Base-by-base conservation (phyloP, 1,140 invertebrate species). In the Eupristina koningsbergeri region DNA sequence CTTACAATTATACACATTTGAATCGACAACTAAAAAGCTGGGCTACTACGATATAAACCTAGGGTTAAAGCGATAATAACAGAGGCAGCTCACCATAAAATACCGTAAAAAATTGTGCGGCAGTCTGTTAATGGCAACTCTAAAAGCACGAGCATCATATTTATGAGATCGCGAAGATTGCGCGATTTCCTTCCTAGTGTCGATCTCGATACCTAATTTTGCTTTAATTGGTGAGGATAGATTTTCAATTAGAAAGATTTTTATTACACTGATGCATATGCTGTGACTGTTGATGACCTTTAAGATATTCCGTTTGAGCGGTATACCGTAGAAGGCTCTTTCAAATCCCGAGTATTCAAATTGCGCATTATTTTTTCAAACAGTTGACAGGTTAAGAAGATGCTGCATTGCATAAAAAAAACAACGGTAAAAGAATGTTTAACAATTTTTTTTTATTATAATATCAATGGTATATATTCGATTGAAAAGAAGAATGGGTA, bases 1-100 rank as follows among this genome's bases (percentile, higher is more conserved):
- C 47, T 31, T 22, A n/a, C 78, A 71, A 80, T 80, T 80, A 80
- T 47, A 69, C 61, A 15, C 29, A 39, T 41, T 58, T 47, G 75
- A 39, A 45, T 74, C 73, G 31, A 41, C 36, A 67, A 22, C 76
- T 11, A 45, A 63, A 41, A 22, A 67, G 34, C 76, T 39, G 19
- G 26, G 76, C 39, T 29, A 31, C 39, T 29, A 31, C 63, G 26
- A 77, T 77, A 63, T 3, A 58, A 19, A 3, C 5, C 5, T 22
- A 17, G 63, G 63, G 74, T 81, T 39, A 61, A 71, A 31, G 45
- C 50, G 53, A 81, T 81, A 81, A 81, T 81, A 26, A 81, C n/a
- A 81, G 80, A 50, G 80, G 11, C 34, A 15, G 29, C 7, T 8
- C 7, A 26, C 45, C 63, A 22, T 58, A 67, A 71, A 71, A 31